Conservation (phyloP, 1,140 invertebrate genomes). For the Cydia amplana region DNA sequence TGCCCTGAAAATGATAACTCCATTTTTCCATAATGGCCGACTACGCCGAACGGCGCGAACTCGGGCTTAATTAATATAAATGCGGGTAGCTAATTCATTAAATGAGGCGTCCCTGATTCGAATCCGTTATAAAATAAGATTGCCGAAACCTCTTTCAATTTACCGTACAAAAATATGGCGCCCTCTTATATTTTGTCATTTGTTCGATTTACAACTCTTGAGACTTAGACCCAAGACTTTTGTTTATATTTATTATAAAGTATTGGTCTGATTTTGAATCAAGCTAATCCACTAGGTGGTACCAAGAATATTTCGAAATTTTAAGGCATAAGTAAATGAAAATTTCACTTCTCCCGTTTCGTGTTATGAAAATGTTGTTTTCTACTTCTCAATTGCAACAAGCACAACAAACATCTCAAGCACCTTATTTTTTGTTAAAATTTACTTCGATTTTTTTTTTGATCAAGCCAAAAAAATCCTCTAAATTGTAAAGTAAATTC, state of each 20-base stretch:
- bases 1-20: constrained; percentile 1
- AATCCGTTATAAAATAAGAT: constrained; percentile 1
- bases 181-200: background rate
- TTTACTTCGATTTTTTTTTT: background rate
- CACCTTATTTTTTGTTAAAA: too few relatives aligned
- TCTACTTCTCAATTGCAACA: too few relatives aligned
- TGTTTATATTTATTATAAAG: background rate
- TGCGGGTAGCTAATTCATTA: constrained; percentile 21
- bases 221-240: background rate
- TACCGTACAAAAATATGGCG: background rate
- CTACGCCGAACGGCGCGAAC: background rate
- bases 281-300: too few relatives aligned
- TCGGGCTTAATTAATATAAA: constrained; percentile 25
- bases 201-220: too few relatives aligned
- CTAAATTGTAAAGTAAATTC: background rate
- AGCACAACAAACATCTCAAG: too few relatives aligned
- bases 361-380: background rate
- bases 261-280: too few relatives aligned
- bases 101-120: constrained; percentile 23
- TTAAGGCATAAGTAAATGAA: too few relatives aligned
- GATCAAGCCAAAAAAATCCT: background rate
- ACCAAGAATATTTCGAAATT: too few relatives aligned
- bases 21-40: background rate
- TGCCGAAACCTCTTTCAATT: constrained; percentile 15
- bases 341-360: too few relatives aligned